Percentiles rank a stretch among this genome's conserved stretches.
These are phyloP conservation scores for Callaeas wilsoni DNA, from an alignment of 2,113 vertebrate species.

Conservation along the genomic window DNA sequence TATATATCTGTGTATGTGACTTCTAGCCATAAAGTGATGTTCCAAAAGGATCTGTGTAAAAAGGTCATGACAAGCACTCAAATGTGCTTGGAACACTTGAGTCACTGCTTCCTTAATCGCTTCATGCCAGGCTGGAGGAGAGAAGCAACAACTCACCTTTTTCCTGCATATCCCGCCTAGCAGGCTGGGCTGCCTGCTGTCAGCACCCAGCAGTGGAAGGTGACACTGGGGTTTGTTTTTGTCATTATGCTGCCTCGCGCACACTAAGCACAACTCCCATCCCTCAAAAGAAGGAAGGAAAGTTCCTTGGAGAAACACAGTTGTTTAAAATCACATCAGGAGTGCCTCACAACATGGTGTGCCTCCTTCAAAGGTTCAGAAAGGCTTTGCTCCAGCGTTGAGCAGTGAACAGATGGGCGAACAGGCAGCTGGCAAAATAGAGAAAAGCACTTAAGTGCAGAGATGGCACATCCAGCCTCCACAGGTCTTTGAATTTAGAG, in stretches of 20 bases:
- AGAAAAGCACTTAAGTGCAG: too few species aligned
- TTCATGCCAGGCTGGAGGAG: neutral
- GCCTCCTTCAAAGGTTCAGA: neutral
- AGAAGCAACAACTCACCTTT: neutral
- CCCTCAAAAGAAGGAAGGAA: neutral
- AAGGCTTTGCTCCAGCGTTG: accelerated
- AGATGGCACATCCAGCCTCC: neutral
- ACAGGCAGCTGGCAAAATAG: neutral
- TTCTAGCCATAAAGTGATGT: neutral
- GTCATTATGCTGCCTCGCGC: accelerated
- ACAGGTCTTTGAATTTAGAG: neutral
- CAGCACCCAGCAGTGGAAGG: neutral
- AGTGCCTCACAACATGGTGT: accelerated
- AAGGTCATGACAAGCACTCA: neutral
- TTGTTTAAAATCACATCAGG: neutral
- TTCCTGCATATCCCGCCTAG: neutral
- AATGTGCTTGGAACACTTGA: neutral
- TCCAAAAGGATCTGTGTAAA: neutral
- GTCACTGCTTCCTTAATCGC: neutral
- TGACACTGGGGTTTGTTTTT: neutral
- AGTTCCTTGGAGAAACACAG: neutral
- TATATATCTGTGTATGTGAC: too few species aligned
- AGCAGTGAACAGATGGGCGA: neutral
- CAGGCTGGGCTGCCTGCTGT: neutral
- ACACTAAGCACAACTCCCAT: accelerated